These are phyloP conservation scores for Upupa epops DNA, from an alignment of 2,113 vertebrate genomes.

Conservation along the genomic window DNA sequence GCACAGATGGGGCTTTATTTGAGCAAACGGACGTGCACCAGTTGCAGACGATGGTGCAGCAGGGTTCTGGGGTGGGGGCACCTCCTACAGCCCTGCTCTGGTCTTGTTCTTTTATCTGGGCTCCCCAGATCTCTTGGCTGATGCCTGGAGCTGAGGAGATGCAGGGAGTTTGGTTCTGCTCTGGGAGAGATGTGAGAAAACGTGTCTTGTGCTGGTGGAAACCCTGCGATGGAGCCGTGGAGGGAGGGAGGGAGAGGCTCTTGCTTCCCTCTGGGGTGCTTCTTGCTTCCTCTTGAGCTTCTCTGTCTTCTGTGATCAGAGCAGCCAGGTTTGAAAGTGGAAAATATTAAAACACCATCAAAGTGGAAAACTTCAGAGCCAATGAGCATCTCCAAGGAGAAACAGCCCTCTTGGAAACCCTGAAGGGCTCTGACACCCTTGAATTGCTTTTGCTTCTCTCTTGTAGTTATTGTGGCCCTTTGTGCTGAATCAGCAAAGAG, in stretches of 20 bases:
- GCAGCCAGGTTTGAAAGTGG: background rate
- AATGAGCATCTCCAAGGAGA: background rate
- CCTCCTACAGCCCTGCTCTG: rapidly evolving
- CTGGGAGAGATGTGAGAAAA: background rate
- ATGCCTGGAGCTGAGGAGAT: background rate
- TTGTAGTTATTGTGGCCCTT: background rate
- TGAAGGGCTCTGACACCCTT: background rate
- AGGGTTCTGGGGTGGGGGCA: background rate
- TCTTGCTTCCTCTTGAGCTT: background rate
- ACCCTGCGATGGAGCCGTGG: background rate
- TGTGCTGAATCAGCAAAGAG: background rate
- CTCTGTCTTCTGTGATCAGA: background rate
- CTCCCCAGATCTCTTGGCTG: background rate
- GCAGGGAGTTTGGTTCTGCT: background rate
- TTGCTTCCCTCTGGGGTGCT: background rate
- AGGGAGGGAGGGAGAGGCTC: background rate
- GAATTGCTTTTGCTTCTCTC: background rate
- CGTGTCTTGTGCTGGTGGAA: background rate
- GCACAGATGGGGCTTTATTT: constrained; percentile 55
- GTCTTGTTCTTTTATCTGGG: background rate
- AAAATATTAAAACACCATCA: background rate
- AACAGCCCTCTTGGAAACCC: background rate
- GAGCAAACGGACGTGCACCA: background rate
- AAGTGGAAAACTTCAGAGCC: background rate
- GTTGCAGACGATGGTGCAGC: background rate